Evolutionary conservation across 2,797 vertebrate species (phyloP).

Genomic region (Falco rusticolus): DNA sequence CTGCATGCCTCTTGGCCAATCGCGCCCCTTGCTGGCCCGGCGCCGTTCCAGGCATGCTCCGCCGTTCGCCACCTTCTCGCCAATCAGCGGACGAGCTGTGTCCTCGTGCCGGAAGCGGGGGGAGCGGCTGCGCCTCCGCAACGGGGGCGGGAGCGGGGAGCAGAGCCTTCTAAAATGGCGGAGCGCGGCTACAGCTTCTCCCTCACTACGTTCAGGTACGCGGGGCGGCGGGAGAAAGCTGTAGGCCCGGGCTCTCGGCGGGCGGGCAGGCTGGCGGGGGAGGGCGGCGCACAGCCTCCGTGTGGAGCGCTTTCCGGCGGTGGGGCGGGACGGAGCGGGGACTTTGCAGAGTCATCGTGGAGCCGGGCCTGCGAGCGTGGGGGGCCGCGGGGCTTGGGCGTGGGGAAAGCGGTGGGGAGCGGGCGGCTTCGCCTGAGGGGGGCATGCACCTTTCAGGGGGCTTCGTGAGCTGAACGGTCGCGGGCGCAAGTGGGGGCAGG

Average conservation of each 20-base stretch:
- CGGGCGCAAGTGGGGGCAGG: background rate
- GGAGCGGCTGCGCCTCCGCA: background rate
- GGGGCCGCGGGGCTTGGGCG: background rate
- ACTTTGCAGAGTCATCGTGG: constrained; percentile 51
- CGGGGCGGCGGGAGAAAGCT: fast-evolving
- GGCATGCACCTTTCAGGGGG: fast-evolving
- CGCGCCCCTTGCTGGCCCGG: fast-evolving
- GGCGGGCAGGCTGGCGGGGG: fast-evolving
- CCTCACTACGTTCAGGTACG: constrained; percentile 95
- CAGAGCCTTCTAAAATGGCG: constrained; percentile 83
- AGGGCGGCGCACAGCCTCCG: fast-evolving
- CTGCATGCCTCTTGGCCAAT: fast-evolving
- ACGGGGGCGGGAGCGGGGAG: background rate
- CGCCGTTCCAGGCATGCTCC: background rate
- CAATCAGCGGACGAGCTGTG: constrained; percentile 2
- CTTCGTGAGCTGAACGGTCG: background rate
- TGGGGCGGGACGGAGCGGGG: fast-evolving
- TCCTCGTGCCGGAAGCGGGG: background rate
- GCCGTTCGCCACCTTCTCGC: fast-evolving
- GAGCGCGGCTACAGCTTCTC: constrained; percentile 97
- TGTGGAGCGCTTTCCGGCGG: fast-evolving
- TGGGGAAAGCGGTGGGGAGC: background rate
- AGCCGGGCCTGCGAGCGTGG: background rate
- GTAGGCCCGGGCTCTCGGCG: fast-evolving
- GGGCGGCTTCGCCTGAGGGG: fast-evolving